Conservation (phyloP, 2,797 vertebrate species). For the Oryzias sinensis region DNA sequence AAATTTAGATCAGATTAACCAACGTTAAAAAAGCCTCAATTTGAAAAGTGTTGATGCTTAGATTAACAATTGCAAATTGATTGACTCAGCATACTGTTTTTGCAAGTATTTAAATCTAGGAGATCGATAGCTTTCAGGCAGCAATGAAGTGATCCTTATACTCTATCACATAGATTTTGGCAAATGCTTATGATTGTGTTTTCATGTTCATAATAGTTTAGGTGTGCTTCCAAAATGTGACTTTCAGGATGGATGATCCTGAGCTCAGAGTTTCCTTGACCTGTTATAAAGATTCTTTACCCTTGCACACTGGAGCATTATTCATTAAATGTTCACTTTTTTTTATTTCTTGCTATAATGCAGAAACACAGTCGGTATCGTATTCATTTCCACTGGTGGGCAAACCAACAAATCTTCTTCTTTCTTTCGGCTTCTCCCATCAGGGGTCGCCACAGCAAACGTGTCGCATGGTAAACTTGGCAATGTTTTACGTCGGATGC, state of each 20-base stretch:
- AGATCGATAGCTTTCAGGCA: conserved; percentile 52
- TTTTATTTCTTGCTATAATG: no score
- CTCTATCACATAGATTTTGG: conserved; percentile 51
- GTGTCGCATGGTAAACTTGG: no score
- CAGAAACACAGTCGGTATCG: no score
- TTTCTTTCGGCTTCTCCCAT: no score
- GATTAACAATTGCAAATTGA: conserved; percentile 16
- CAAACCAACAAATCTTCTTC: no score
- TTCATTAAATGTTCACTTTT: no score
- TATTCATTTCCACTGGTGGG: no score
- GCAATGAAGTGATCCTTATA: conserved; percentile 34
- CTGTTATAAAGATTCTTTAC: conserved; percentile 27
- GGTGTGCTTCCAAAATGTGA: conserved; percentile 43
- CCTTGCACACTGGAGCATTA: conserved; percentile 21
- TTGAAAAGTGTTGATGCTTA: no score
- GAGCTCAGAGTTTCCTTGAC: conserved; percentile 52
- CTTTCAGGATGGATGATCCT: conserved; percentile 39
- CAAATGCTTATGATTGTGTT: conserved; percentile 50
- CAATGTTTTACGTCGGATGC: no score
- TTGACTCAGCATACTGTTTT: conserved; percentile 48
- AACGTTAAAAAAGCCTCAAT: neutral
- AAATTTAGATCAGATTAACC: conserved; percentile 23
- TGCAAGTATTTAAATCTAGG: conserved; percentile 59
- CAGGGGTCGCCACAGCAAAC: no score
- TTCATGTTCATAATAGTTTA: conserved; percentile 58